These are phyloP conservation scores for Caligus rogercresseyi DNA, from an alignment of 1,140 invertebrate genomes.

Conservation along the genomic window DNA sequence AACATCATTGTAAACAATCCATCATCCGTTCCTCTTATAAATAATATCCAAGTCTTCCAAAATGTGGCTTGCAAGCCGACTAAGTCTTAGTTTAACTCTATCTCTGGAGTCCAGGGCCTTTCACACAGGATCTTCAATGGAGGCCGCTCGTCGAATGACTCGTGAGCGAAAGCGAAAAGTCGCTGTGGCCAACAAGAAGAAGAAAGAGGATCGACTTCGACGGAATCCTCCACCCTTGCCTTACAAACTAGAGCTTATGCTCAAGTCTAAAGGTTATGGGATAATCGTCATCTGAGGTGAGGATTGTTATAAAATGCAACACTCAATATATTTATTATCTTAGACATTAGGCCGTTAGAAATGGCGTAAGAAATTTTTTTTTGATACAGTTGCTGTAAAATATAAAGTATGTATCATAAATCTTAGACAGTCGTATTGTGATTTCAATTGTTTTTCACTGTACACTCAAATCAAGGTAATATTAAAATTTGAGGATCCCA, in stretches of 20 bases:
- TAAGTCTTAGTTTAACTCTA: no score
- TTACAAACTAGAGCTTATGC: conserved; percentile 9
- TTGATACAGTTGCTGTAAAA: no score
- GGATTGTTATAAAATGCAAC: background rate
- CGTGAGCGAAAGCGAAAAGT: conserved; percentile 14
- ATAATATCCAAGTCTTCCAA: no score
- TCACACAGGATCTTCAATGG: conserved; percentile 1
- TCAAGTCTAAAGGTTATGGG: conserved; percentile 5
- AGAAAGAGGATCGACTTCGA: conserved; percentile 17
- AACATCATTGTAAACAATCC: no score
- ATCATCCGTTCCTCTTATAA: no score
- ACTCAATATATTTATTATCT: background rate
- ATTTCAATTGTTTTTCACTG: no score
- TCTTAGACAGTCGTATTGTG: no score
- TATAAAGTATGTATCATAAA: no score
- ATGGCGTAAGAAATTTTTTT: background rate
- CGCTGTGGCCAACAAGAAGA: conserved; percentile 19
- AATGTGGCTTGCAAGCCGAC: no score
- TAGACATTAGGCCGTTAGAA: background rate
- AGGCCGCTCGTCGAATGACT: conserved; percentile 11
- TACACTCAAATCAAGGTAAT: no score
- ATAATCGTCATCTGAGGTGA: background rate
- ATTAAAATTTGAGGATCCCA: no score
- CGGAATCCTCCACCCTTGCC: conserved; percentile 17
- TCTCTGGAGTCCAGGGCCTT: no score